Conservation (phyloP, 92 coral and sea anemone genomes). For the Umimayanthus kanabou region DNA sequence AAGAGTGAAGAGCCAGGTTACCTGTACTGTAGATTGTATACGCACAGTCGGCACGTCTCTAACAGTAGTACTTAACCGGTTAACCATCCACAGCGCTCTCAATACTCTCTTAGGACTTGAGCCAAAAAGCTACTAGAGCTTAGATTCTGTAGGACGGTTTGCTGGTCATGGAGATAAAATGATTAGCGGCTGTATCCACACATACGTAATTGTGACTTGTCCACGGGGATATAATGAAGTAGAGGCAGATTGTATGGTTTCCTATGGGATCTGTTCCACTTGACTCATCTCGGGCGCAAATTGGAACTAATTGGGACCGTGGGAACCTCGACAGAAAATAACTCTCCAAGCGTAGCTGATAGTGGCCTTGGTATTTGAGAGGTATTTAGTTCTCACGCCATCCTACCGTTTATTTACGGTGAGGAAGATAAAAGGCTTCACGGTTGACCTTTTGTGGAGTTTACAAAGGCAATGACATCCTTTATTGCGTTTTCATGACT, state of each 20-base stretch:
- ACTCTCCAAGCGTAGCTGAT: conserved; percentile 17
- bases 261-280: not conserved
- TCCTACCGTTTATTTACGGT: conserved; percentile 24
- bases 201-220: not conserved
- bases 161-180: not conserved
- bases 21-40: not conserved
- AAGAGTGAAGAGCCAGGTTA: not conserved
- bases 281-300: conserved; percentile 1
- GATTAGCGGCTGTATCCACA: not conserved
- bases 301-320: conserved; percentile 1
- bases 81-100: not conserved
- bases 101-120: not conserved
- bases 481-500: conserved; percentile 11
- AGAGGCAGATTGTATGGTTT: not conserved
- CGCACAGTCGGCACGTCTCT: not conserved
- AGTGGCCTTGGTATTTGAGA: conserved; percentile 8
- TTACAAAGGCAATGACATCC: conserved; percentile 24
- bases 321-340: conserved; percentile 2
- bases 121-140: not conserved
- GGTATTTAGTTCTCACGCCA: conserved; percentile 31
- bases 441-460: conserved; percentile 28
- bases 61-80: not conserved
- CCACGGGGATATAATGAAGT: not conserved
- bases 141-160: not conserved
- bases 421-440: conserved; percentile 14